Evolutionary conservation across 2,113 vertebrate genomes (phyloP).

Genomic region (Thomomys bottae): DNA sequence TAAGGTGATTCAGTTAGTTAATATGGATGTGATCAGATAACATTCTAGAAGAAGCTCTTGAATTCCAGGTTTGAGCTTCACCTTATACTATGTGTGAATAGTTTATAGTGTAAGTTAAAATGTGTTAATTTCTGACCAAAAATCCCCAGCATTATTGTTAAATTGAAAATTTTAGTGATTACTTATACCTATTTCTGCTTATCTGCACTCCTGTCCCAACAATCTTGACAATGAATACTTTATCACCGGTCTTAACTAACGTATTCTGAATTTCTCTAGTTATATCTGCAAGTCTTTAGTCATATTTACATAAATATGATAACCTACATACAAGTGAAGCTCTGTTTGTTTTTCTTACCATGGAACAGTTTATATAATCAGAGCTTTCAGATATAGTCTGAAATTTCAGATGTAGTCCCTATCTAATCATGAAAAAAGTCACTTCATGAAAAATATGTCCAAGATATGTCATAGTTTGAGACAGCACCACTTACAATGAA

Average conservation of each 20-base stretch:
- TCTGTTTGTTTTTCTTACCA: background rate
- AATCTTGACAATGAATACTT: background rate
- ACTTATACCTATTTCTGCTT: background rate
- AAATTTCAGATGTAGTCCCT: background rate
- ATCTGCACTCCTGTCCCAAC: background rate
- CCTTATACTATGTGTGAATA: background rate
- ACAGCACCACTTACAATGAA: background rate
- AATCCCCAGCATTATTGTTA: background rate
- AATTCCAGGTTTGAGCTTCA: background rate
- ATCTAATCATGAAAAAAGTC: background rate
- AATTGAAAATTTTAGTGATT: background rate
- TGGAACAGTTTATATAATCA: background rate
- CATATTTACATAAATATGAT: background rate
- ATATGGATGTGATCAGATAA: background rate
- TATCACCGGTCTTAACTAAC: background rate
- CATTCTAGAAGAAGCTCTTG: background rate
- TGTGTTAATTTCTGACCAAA: background rate
- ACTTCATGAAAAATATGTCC: background rate
- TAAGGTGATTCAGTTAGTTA: background rate
- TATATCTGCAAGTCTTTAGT: background rate
- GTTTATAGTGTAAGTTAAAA: constrained; percentile 5
- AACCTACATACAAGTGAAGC: background rate
- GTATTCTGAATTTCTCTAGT: constrained; percentile 28
- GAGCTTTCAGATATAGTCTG: background rate
- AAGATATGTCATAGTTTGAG: background rate